Base-by-base conservation (phyloP, 2,797 vertebrate genomes). In the Borostomias antarcticus region DNA sequence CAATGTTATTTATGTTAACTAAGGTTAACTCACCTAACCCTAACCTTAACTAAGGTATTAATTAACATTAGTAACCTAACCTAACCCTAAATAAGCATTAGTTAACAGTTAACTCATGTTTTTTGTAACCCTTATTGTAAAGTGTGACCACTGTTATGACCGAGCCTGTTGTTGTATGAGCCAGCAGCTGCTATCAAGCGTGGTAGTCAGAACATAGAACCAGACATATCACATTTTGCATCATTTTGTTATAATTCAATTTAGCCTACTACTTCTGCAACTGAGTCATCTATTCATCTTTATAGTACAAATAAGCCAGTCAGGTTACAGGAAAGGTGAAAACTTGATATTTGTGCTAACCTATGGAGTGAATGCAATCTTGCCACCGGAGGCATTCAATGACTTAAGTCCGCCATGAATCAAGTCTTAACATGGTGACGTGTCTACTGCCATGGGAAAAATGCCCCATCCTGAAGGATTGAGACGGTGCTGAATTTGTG, bases 361-460 rank as follows among this genome's bases (percentile, higher is more conserved):
- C 75, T 71, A 68, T 4, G 23, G 59, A 4, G 15, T 0, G 25
- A 75, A 64, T 48, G 50, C 19, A 21, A 53, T 23, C 15, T 53
- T 58, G n/a, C 30, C 28, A 56, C 15, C 1, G n/a, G 30, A 10
- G 65, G 62, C 21, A 17, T 51, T 53, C 30, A 15, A 40, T 64
- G 72, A 62, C 23, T 32, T 62, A 17, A 25, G 73, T 51, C 72
- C 10, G 19, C 0, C 76, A 62, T 81, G 69, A 79, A 81, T 82
- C 75, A 73, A 40, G 69, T 2, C 35, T 48, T 26, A 2, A 32
- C 17, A 32, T 29, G 40, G 40, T 26, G 17, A n/a, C 37, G 28
- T 4, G 21, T 69, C 77, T 54, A 23, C 62, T 4, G 40, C 37
- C 0, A 2, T 40, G 1, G 74, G 80, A 85, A 43, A 66, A 71